Percentiles rank a stretch among this genome's conserved stretches.
Evolutionary conservation across 1,140 invertebrate genomes (phyloP).

Genomic region (Drosophila paulistorum): DNA sequence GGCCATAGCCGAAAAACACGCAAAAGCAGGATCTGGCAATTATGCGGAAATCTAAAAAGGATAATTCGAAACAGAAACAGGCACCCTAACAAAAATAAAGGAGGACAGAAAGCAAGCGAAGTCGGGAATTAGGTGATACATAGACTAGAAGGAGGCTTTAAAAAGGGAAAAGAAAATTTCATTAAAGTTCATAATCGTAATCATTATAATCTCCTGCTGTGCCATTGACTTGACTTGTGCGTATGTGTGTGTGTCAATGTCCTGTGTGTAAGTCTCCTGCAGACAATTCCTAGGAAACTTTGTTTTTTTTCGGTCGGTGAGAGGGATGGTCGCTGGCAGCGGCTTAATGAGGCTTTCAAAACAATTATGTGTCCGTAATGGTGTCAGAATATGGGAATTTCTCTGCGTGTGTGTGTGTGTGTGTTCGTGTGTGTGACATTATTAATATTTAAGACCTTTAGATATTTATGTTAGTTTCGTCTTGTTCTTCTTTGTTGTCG

Average conservation of each 20-base stretch:
- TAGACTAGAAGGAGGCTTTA: conserved; percentile 59
- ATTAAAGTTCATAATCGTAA: conserved; percentile 67
- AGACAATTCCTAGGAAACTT: conserved; percentile 16
- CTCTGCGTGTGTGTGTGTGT: conserved; percentile 2
- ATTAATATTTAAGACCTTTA: conserved; percentile 67
- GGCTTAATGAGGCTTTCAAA: conserved; percentile 77
- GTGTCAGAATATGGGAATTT: conserved; percentile 22
- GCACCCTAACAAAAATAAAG: conserved; percentile 10
- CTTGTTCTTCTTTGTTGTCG: conserved; percentile 22
- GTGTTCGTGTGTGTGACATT: conserved; percentile 52
- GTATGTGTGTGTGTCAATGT: conserved; percentile 5
- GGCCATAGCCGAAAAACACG: conserved; percentile 43
- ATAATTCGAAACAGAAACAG: conserved; percentile 53
- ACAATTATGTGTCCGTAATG: conserved; percentile 62
- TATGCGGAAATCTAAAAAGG: conserved; percentile 38
- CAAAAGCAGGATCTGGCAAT: conserved; percentile 29
- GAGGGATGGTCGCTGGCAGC: background rate
- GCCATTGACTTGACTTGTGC: conserved; percentile 14
- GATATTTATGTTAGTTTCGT: conserved; percentile 17
- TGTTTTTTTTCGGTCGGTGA: conserved; percentile 8
- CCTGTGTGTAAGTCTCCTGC: conserved; percentile 11
- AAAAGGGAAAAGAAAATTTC: conserved; percentile 51
- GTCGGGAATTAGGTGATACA: background rate
- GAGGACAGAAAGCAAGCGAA: background rate
- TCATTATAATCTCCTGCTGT: conserved; percentile 69